A percentile compares a stretch with the other conserved stretches of the same genome.
These are phyloP conservation scores for Pseudorasbora parva DNA, from an alignment of 2,113 vertebrate species.

Conservation along the genomic window DNA sequence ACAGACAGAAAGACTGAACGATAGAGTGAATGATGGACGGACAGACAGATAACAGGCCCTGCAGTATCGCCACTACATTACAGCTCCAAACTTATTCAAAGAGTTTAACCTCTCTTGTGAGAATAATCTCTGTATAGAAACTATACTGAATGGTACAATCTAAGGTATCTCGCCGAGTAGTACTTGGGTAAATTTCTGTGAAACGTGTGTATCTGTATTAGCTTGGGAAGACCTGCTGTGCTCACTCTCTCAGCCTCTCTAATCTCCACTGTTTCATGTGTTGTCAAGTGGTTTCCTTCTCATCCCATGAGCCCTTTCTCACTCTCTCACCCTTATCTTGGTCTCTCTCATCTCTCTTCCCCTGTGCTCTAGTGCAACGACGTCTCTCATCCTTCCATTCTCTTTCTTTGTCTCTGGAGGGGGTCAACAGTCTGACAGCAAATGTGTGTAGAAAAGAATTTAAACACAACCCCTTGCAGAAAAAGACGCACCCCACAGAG, in stretches of 20 bases:
- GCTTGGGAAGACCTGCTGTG: conserved; percentile 37
- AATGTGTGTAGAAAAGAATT: conserved; percentile 6
- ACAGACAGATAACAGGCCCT: no score
- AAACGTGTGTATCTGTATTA: conserved; percentile 25
- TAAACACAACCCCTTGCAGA: conserved; percentile 22
- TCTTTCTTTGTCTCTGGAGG: conserved; percentile 34
- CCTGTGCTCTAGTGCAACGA: background rate
- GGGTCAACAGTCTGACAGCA: conserved; percentile 22
- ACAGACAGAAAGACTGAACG: no score
- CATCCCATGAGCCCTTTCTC: conserved; percentile 35
- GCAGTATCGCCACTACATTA: background rate
- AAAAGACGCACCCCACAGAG: background rate
- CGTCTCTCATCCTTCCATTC: conserved; percentile 16
- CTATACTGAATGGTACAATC: conserved; percentile 17
- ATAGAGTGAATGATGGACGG: no score
- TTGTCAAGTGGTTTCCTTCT: conserved; percentile 49
- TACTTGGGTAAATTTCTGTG: conserved; percentile 3
- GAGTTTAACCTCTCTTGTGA: background rate
- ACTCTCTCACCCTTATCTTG: conserved; percentile 31
- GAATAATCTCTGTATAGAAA: background rate
- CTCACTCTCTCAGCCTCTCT: conserved; percentile 36
- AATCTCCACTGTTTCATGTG: conserved; percentile 46
- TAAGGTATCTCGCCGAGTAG: background rate
- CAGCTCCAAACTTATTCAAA: background rate
- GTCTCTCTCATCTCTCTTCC: conserved; percentile 23